Percentiles rank a stretch among this genome's conserved stretches.
Conservation (phyloP, 2,888 invertebrate genomes). For the Acleris sparsana region DNA sequence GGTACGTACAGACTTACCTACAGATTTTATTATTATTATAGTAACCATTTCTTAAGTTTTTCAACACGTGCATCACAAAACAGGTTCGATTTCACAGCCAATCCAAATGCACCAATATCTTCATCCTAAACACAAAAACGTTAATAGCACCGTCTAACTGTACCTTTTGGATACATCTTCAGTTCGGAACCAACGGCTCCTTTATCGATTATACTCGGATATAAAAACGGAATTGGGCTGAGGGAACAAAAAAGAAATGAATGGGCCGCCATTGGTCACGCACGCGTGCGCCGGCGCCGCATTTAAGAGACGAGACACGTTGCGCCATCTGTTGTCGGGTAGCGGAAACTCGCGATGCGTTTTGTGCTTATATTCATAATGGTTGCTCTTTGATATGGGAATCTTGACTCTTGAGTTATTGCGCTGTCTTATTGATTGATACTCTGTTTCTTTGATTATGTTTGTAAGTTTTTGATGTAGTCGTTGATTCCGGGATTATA, state of each 20-base stretch:
- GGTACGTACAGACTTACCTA: too few species aligned
- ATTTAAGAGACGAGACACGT: constrained; percentile 35
- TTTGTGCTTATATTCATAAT: neutral
- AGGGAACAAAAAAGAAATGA: constrained; percentile 62
- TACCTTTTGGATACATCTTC: constrained; percentile 61
- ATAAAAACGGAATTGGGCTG: constrained; percentile 71
- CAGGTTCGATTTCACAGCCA: constrained; percentile 35
- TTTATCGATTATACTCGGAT: constrained; percentile 74
- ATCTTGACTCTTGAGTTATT: constrained; percentile 5
- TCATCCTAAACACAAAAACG: constrained; percentile 26
- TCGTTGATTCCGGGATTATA: neutral
- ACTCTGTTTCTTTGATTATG: neutral
- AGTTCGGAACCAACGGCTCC: constrained; percentile 62
- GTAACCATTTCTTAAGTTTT: neutral
- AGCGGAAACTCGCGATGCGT: constrained; percentile 15
- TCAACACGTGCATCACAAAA: constrained; percentile 18
- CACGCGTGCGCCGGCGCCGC: constrained; percentile 50
- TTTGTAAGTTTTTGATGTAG: neutral
- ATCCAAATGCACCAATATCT: constrained; percentile 38
- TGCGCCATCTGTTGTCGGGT: constrained; percentile 44
- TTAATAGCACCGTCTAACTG: constrained; percentile 46
- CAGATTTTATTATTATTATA: too few species aligned
- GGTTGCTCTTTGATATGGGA: constrained; percentile 10
- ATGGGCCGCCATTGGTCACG: constrained; percentile 54
- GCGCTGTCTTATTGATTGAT: constrained; percentile 1